Evolutionary conservation across 2,113 vertebrate genomes (phyloP).

Genomic region (Prionailurus bengalensis): DNA sequence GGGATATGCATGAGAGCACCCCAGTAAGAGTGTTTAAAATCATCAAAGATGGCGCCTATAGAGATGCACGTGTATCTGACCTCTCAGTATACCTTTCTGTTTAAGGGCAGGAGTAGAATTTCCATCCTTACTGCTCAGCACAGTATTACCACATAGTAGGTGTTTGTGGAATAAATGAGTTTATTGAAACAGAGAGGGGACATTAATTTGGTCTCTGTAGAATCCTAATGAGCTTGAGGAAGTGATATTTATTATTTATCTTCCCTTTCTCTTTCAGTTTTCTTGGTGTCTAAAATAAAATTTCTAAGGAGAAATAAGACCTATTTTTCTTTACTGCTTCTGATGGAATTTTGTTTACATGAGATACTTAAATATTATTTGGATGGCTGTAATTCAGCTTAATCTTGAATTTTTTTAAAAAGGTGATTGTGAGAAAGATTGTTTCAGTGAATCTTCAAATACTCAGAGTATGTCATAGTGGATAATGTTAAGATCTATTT

Average conservation of each 20-base stretch:
- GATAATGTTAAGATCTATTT: slow-evolving; percentile 31
- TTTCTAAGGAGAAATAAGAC: not conserved
- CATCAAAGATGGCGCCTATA: not conserved
- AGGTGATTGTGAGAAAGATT: not conserved
- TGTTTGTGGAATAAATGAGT: slow-evolving; percentile 28
- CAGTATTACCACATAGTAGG: slow-evolving; percentile 9
- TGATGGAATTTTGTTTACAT: slow-evolving; percentile 25
- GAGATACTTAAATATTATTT: slow-evolving; percentile 26
- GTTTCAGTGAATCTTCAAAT: slow-evolving; percentile 10
- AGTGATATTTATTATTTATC: slow-evolving; percentile 12
- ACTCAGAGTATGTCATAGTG: not conserved
- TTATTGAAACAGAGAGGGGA: not conserved
- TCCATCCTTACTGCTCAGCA: not conserved
- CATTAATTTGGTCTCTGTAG: slow-evolving; percentile 28
- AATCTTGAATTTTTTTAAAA: not conserved
- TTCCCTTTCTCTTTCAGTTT: slow-evolving; percentile 1
- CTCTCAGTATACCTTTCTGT: not conserved
- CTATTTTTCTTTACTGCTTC: slow-evolving; percentile 38
- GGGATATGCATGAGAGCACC: not conserved
- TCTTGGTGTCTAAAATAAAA: slow-evolving; percentile 45
- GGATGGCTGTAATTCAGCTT: not conserved
- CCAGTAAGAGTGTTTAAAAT: slow-evolving; percentile 3
- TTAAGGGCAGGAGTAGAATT: not conserved
- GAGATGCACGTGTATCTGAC: not conserved
- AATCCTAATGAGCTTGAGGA: not conserved